Evolutionary conservation across 2,888 invertebrate genomes (phyloP), one percentile per base, ranked within the genome.

Genomic region (Petrophora chlorosata): DNA sequence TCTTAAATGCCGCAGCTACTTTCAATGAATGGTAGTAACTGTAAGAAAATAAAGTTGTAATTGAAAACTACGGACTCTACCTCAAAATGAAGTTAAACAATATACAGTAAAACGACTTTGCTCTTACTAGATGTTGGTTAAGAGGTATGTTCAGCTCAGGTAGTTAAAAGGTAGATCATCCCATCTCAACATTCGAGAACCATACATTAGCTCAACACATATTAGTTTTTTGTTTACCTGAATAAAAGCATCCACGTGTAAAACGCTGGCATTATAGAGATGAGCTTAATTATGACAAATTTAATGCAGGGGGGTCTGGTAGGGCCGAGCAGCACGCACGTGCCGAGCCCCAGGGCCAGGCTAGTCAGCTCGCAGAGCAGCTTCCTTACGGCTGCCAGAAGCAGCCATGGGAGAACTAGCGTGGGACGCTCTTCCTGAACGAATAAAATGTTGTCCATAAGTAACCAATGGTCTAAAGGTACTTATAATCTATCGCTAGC

Each of bases 341-440:
- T 84, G 5, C 86, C 91, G 2, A 90, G 75, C 0, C 92, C 92
- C 5, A 87, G 63, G 0, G 87, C 76, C 39, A 91, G 63, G 50
- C 90, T 82, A 13, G 83, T 78, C 29, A 91, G 64, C 59, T 91
- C 91, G 44, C 89, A 89, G 1, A 88, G 67, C 10, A 91, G 67
- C 56, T 85, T 82, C 43, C 90, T 83, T 32, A 91, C 67, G 0
- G 90, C 87, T 10, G 91, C 87, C 36, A 92, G 65, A 8, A 89
- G 64, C 0, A 92, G 71, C 92, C 92, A 92, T 0, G 92, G 92
- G 0, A 92, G 65, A 3, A 92, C 80, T 28, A 92, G 62, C 0
- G 78, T 74, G 0, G 91, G 90, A 13, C 91, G 82, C 53, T 92
- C 91, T 64, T 91, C 91, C 92, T 92, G 46, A 5, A 35, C 23